Percentiles rank a stretch among this genome's conserved stretches.
Evolutionary conservation across 2,797 vertebrate species (phyloP).

Genomic region (Schizopygopsis pylzovi): DNA sequence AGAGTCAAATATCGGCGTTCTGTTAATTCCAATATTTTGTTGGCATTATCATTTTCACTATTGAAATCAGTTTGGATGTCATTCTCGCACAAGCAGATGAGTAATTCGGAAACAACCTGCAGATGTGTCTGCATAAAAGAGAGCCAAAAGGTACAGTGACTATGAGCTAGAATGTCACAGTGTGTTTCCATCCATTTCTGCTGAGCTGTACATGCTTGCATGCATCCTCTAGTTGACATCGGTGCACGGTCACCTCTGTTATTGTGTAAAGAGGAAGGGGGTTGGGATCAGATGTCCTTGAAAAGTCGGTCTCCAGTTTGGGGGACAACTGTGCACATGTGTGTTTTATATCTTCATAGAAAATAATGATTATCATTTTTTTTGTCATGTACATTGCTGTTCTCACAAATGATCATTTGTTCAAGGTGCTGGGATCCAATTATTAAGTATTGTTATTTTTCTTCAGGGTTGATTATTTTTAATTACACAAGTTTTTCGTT

Average conservation of each 20-base stretch:
- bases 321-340: conserved; percentile 63
- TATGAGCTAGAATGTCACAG: not conserved
- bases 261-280: conserved; percentile 44
- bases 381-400: conserved; percentile 62
- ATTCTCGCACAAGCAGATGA: conserved; percentile 44
- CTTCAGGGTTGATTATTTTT: conserved; percentile 84
- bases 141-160: conserved; percentile 2
- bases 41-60: conserved; percentile 45
- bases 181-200: conserved; percentile 44
- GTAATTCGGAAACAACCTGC: conserved; percentile 21
- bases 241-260: conserved; percentile 40
- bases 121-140: conserved; percentile 4
- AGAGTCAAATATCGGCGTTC: conserved; percentile 49
- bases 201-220: conserved; percentile 57
- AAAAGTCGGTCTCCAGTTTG: conserved; percentile 54
- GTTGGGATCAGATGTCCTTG: conserved; percentile 41
- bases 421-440: conserved; percentile 83
- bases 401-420: conserved; percentile 77
- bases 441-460: conserved; percentile 79
- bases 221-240: conserved; percentile 52
- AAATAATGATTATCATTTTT: conserved; percentile 55
- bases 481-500: conserved; percentile 78
- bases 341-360: conserved; percentile 63
- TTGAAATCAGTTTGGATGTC: conserved; percentile 20
- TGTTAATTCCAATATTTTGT: conserved; percentile 41